Conservation (phyloP, 2,113 vertebrate genomes). For the Larimichthys polyactis region DNA sequence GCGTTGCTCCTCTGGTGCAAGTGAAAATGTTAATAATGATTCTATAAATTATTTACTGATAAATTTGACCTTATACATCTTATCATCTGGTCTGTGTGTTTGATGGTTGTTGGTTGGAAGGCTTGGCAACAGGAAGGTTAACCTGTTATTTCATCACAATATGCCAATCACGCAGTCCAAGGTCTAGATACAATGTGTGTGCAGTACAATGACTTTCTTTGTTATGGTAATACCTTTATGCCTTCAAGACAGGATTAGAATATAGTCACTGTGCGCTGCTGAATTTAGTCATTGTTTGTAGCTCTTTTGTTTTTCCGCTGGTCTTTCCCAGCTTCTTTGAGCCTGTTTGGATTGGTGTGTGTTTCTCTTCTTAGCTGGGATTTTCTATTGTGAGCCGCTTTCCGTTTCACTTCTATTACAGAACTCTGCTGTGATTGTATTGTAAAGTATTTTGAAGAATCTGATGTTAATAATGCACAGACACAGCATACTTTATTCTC, state of each 20-base stretch:
- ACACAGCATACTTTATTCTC: neutral
- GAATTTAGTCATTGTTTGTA: constrained; percentile 26
- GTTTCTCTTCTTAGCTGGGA: constrained; percentile 5
- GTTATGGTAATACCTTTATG: constrained; percentile 42
- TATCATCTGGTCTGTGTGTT: too few relatives aligned
- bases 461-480: neutral
- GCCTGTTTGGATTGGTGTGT: constrained; percentile 2
- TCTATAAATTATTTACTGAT: neutral
- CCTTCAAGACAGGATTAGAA: constrained; percentile 36
- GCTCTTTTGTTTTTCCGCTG: constrained; percentile 19
- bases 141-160: constrained; percentile 4
- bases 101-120: neutral
- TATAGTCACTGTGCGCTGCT: constrained; percentile 15
- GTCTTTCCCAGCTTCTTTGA: neutral
- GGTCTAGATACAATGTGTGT: neutral
- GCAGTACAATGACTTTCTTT: constrained; percentile 23
- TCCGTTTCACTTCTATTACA: neutral
- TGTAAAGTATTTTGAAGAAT: neutral
- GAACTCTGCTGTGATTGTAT: neutral
- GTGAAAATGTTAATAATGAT: neutral
- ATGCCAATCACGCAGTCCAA: neutral
- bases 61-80: too few relatives aligned
- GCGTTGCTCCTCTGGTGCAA: too few relatives aligned
- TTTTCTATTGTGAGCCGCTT: neutral
- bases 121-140: neutral